Conservation (phyloP, 2,113 vertebrate genomes). For the Potamarius usumacintae region DNA sequence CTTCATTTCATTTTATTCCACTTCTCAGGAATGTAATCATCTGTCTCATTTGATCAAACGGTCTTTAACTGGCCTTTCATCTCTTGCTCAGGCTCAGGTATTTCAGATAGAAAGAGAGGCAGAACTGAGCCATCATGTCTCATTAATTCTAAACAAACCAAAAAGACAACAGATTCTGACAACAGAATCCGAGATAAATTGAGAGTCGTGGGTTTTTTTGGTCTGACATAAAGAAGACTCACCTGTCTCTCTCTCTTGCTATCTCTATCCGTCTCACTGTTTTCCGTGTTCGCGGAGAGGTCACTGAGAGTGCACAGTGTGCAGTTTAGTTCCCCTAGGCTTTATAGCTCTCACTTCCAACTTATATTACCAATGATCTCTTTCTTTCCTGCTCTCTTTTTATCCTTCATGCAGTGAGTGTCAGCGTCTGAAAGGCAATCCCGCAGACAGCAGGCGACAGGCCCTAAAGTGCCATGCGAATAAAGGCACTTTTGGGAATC, state of each 20-base stretch:
- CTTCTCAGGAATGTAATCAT: slow-evolving; percentile 29
- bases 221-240: slow-evolving; percentile 2
- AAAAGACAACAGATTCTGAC: slow-evolving; percentile 19
- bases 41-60: slow-evolving; percentile 41
- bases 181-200: background rate
- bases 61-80: slow-evolving; percentile 36
- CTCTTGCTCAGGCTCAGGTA: slow-evolving; percentile 11
- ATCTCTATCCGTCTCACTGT: background rate
- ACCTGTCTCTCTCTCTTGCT: background rate
- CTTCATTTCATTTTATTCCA: slow-evolving; percentile 13
- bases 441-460: slow-evolving; percentile 14
- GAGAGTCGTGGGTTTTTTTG: slow-evolving; percentile 11
- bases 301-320: slow-evolving; percentile 28
- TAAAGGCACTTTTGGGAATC: slow-evolving; percentile 29
- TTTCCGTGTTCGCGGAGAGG: slow-evolving; percentile 9
- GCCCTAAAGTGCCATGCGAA: slow-evolving; percentile 15
- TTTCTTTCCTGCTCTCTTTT: slow-evolving; percentile 20
- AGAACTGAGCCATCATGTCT: background rate
- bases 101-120: background rate
- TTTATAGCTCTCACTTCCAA: slow-evolving; percentile 36
- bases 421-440: slow-evolving; percentile 24
- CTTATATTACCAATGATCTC: slow-evolving; percentile 30
- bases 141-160: slow-evolving; percentile 21
- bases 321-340: slow-evolving; percentile 29
- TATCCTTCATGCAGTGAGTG: slow-evolving; percentile 12